Evolutionary conservation across 2,888 invertebrate genomes (phyloP).

Genomic region (Parasteatoda lunata): DNA sequence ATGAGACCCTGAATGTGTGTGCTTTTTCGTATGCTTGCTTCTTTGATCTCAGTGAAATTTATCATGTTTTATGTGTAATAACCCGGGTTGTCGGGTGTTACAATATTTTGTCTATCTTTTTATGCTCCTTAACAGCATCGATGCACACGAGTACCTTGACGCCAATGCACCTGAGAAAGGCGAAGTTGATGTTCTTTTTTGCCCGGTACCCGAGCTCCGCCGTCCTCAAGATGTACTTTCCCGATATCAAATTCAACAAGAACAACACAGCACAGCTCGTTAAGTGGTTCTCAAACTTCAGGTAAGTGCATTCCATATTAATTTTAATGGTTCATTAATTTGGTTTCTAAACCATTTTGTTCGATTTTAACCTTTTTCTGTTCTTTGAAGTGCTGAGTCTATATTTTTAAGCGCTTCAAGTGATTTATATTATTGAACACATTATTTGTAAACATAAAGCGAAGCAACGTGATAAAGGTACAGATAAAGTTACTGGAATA

Average conservation of each 20-base stretch:
- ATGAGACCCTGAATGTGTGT: too few relatives aligned
- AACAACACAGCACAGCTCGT: conserved; percentile 99
- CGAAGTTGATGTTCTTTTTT: conserved; percentile 99
- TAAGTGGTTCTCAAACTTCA: conserved; percentile 99
- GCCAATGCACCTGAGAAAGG: conserved; percentile 99
- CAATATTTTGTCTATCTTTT: background rate
- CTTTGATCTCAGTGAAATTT: too few relatives aligned
- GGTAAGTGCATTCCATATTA: conserved; percentile 82
- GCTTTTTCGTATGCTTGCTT: too few relatives aligned
- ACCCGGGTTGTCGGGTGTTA: conserved; percentile 6
- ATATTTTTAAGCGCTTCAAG: too few relatives aligned
- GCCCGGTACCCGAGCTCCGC: conserved; percentile 99
- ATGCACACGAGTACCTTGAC: conserved; percentile 93
- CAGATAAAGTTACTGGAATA: too few relatives aligned
- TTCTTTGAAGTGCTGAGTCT: too few relatives aligned
- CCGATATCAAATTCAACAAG: conserved; percentile 99
- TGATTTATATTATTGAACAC: too few relatives aligned
- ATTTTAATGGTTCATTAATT: too few relatives aligned
- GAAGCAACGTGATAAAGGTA: too few relatives aligned
- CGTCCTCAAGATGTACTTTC: conserved; percentile 99
- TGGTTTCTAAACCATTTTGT: too few relatives aligned
- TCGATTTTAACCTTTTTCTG: too few relatives aligned
- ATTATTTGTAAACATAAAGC: too few relatives aligned
- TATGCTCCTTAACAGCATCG: conserved; percentile 79
- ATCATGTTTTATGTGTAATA: background rate